A percentile compares a stretch with the other conserved stretches of the same genome.
Conservation (phyloP, 2,113 vertebrate genomes). For the Orthonyx spaldingii region DNA sequence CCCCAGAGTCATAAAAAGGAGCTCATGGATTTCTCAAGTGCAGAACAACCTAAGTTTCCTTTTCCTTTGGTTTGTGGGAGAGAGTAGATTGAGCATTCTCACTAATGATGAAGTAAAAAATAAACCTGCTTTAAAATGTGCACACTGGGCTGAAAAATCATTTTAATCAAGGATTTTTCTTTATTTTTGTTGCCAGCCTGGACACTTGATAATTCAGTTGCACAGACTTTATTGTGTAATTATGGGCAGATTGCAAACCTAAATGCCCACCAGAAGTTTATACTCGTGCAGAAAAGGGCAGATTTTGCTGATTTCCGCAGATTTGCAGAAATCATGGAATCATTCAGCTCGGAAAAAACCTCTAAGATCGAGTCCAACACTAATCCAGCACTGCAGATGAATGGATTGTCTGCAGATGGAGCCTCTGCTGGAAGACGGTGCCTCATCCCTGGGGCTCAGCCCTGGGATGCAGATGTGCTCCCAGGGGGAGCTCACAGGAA, state of each 20-base stretch:
- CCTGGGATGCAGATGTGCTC: neutral
- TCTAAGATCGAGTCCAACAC: neutral
- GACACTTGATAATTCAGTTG: neutral
- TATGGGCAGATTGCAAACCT: neutral
- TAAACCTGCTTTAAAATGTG: neutral
- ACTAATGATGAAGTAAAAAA: neutral
- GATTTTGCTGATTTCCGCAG: neutral
- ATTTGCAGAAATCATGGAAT: neutral
- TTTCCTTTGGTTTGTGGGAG: neutral
- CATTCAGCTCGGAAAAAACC: neutral
- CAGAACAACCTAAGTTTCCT: neutral
- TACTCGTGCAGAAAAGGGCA: neutral
- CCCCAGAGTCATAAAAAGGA: neutral
- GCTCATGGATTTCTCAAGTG: neutral
- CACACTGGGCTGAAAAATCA: neutral
- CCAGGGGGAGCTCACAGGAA: neutral
- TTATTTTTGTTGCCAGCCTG: neutral
- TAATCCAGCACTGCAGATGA: neutral
- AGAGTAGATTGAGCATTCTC: neutral
- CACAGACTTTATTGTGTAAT: neutral
- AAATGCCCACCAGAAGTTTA: neutral
- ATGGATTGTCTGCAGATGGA: neutral
- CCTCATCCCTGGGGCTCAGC: neutral
- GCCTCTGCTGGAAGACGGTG: fast-evolving
- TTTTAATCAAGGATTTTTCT: neutral